A percentile compares a stretch with the other conserved stretches of the same genome.
phyloP scores from a whole-genome alignment of 2,888 invertebrate genomes.

The Parapristionchus giblindavisi region DNA sequence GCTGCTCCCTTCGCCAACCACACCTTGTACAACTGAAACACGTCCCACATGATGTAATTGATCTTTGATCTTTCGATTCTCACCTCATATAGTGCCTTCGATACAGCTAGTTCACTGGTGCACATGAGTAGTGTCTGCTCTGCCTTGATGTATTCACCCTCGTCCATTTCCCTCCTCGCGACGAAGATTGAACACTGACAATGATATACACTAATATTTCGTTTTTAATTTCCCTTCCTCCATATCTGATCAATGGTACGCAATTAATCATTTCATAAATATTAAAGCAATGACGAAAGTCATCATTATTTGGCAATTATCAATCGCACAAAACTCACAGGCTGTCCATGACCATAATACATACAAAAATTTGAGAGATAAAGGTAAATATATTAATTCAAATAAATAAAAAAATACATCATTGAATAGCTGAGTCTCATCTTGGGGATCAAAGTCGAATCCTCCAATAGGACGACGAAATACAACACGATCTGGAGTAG shows the following conservation, averaged over 20 bases:
- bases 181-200: slow-evolving; percentile 17
- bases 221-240: neutral
- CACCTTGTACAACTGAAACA: slow-evolving; percentile 8
- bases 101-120: neutral
- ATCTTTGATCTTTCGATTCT: no score
- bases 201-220: neutral
- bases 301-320: no score
- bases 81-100: slow-evolving; percentile 10
- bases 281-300: no score
- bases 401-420: neutral
- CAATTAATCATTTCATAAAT: no score
- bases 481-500: slow-evolving; percentile 8
- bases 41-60: no score
- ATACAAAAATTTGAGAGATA: neutral
- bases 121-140: slow-evolving; percentile 14
- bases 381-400: neutral
- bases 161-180: neutral
- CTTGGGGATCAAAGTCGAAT: slow-evolving; percentile 9
- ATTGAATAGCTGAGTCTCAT: slow-evolving; percentile 14
- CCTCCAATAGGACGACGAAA: slow-evolving; percentile 21
- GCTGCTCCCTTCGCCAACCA: neutral
- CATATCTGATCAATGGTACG: no score
- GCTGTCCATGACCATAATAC: no score
- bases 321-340: no score
- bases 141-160: neutral